Conservation (phyloP, 2,888 invertebrate species). For the Caradrina kadenii region DNA sequence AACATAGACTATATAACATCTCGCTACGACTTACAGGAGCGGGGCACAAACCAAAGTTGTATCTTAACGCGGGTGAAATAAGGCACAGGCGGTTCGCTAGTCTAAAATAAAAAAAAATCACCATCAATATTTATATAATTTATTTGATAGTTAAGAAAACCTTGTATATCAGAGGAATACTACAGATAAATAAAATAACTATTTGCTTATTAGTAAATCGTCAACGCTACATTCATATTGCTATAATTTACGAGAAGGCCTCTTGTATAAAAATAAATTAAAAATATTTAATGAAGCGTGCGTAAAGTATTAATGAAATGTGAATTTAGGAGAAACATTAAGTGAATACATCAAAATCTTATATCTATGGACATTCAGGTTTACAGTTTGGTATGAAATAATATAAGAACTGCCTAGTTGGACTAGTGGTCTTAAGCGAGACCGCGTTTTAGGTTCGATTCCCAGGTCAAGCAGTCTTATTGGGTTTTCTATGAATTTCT, state of each 20-base stretch:
- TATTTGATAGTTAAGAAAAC: conserved; percentile 50
- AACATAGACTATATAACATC: too few species aligned
- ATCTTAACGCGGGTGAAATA: too few species aligned
- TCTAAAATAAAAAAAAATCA: conserved; percentile 22
- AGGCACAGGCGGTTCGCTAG: too few species aligned
- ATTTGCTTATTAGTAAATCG: conserved; percentile 43
- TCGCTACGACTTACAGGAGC: too few species aligned
- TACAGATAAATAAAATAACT: conserved; percentile 42
- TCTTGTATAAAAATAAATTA: conserved; percentile 24
- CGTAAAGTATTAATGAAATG: neutral
- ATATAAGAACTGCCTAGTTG: too few species aligned
- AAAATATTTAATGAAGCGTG: conserved; percentile 4
- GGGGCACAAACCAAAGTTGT: too few species aligned
- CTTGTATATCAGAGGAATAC: conserved; percentile 43
- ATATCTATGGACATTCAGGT: neutral
- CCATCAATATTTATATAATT: conserved; percentile 32
- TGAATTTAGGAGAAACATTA: neutral
- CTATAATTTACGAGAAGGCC: conserved; percentile 49
- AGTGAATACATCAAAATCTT: neutral
- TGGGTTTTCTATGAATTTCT: too few species aligned
- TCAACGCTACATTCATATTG: conserved; percentile 47
- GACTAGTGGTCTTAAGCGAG: too few species aligned
- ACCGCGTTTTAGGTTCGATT: too few species aligned
- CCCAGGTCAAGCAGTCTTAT: too few species aligned
- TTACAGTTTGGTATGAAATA: conserved; percentile 8